Percentiles rank a stretch among this genome's conserved stretches.
phyloP scores from a whole-genome alignment of 1,140 invertebrate species.

The Leptinotarsa texana region DNA sequence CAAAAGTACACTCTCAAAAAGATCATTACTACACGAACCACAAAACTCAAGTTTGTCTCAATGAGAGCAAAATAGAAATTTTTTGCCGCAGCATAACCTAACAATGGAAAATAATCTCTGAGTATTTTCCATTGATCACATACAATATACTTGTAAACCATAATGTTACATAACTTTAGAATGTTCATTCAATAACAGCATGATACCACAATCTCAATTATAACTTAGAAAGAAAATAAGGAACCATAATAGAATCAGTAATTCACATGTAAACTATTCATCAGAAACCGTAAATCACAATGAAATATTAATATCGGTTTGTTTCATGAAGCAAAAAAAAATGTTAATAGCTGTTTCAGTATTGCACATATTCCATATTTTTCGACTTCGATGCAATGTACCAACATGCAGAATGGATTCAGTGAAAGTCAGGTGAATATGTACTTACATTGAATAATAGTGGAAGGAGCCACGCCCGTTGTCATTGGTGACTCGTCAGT shows the following conservation, averaged over 20 bases:
- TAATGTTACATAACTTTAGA: neutral
- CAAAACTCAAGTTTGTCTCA: too few species aligned
- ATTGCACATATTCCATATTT: constrained; percentile 25
- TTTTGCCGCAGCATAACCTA: too few species aligned
- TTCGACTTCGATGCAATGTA: constrained; percentile 10
- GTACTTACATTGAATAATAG: constrained; percentile 18
- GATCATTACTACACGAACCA: too few species aligned
- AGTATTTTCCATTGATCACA: neutral
- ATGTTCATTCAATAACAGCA: too few species aligned
- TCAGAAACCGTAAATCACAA: constrained; percentile 5
- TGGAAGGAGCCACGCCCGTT: constrained; percentile 12
- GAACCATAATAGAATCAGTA: too few species aligned
- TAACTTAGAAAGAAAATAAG: too few species aligned
- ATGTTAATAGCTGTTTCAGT: neutral
- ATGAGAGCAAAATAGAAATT: too few species aligned
- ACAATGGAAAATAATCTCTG: too few species aligned
- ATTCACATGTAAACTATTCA: too few species aligned
- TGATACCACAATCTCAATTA: too few species aligned
- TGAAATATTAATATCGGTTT: constrained; percentile 9
- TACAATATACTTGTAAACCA: neutral
- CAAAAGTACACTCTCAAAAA: too few species aligned
- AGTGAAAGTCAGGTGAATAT: constrained; percentile 30
- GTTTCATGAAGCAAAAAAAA: neutral
- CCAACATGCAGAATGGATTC: neutral
- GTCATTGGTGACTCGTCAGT: neutral